Percentiles rank a stretch among this genome's conserved stretches.
Evolutionary conservation across 2,797 vertebrate species (phyloP).

Genomic region (Clarias pachynema): DNA sequence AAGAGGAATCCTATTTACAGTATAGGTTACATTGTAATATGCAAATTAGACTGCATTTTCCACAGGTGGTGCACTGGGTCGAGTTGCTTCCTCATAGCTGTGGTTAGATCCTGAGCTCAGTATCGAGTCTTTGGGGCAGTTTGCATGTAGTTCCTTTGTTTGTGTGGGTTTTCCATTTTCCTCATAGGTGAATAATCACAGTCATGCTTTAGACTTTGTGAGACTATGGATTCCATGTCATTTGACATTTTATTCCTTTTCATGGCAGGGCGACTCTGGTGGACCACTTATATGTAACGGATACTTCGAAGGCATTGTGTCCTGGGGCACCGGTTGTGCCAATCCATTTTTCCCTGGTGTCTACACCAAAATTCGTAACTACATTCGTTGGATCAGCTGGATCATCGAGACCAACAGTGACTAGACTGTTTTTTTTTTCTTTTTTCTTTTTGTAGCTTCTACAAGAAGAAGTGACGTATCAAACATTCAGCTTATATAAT

Average conservation of each 20-base stretch:
- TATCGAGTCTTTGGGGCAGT: neutral
- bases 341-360: slow-evolving; percentile 75
- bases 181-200: neutral
- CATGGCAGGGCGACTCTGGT: slow-evolving; percentile 78
- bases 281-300: slow-evolving; percentile 77
- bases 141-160: neutral
- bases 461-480: neutral
- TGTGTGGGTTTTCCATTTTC: neutral
- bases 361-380: slow-evolving; percentile 78
- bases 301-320: slow-evolving; percentile 77
- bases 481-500: neutral
- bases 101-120: neutral
- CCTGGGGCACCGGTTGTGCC: slow-evolving; percentile 80
- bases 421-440: slow-evolving; percentile 15
- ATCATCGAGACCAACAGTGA: slow-evolving; percentile 50
- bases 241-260: slow-evolving; percentile 3
- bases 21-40: neutral
- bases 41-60: slow-evolving; percentile 7
- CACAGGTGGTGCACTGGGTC: neutral
- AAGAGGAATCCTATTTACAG: neutral
- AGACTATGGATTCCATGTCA: neutral
- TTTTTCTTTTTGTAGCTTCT: neutral
- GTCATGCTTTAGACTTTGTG: neutral
- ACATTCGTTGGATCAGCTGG: slow-evolving; percentile 71
- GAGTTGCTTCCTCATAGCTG: neutral